These are phyloP conservation scores for Caenorhabditis doughertyi DNA, from an alignment of 2,888 invertebrate genomes.

Conservation along the genomic window DNA sequence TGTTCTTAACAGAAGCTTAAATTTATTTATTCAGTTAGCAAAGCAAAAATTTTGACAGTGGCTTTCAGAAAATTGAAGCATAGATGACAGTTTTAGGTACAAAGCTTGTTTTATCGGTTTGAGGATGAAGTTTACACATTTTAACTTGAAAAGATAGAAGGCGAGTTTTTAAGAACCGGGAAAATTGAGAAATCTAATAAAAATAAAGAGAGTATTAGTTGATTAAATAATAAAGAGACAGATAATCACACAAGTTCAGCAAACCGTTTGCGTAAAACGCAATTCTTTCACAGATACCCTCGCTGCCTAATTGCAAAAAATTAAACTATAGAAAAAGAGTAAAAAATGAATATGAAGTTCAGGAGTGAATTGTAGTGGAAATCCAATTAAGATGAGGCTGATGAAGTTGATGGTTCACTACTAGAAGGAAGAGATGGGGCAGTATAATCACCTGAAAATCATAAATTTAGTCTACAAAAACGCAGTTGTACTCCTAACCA, in stretches of 20 bases:
- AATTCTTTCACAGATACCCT: constrained; percentile 27
- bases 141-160: too few species aligned
- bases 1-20: too few species aligned
- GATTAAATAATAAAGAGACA: too few species aligned
- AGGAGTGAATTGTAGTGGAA: not conserved
- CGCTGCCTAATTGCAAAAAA: constrained; percentile 47
- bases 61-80: too few species aligned
- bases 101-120: too few species aligned
- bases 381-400: not conserved
- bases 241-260: constrained; percentile 45
- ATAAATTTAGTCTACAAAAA: not conserved
- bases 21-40: too few species aligned
- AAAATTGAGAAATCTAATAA: not conserved
- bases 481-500: too few species aligned
- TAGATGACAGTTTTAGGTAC: too few species aligned
- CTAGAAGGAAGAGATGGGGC: not conserved
- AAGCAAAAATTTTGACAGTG: too few species aligned
- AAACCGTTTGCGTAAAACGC: constrained; percentile 56
- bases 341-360: not conserved
- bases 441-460: constrained; percentile 10
- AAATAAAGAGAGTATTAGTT: too few species aligned
- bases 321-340: constrained; percentile 42
- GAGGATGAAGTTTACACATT: too few species aligned
- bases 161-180: not conserved
- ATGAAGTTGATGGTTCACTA: constrained; percentile 23